phyloP scores from a whole-genome alignment of 2,797 vertebrate species.

The Sebastes trivittatus region DNA sequence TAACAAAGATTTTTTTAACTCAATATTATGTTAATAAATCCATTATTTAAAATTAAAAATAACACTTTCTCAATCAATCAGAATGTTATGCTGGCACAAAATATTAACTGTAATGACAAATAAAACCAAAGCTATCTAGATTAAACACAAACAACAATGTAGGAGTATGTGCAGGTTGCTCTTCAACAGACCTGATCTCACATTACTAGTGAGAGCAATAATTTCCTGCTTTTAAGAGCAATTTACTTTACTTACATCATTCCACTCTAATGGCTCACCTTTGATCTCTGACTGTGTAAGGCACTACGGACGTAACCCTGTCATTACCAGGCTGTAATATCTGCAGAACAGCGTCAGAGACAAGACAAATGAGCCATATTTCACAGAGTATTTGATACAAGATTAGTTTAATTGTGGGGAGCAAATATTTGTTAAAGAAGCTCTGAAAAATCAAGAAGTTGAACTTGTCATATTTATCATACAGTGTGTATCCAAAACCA shows the following conservation, averaged over 20 bases:
- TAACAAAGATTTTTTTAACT: background rate
- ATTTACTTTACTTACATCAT: constrained; percentile 21
- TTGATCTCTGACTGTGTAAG: constrained; percentile 10
- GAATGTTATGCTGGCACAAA: background rate
- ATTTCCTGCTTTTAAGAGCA: constrained; percentile 9
- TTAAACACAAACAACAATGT: background rate
- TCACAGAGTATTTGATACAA: background rate
- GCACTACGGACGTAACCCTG: constrained; percentile 27
- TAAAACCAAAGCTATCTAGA: background rate
- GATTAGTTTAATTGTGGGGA: constrained; percentile 6
- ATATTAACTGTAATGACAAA: background rate
- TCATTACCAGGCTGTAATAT: constrained; percentile 27
- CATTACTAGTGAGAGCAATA: background rate
- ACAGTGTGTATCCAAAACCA: background rate
- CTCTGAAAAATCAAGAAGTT: background rate
- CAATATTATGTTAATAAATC: background rate
- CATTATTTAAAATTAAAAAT: background rate
- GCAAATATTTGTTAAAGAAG: constrained; percentile 33
- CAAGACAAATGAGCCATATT: constrained; percentile 15
- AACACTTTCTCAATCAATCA: background rate
- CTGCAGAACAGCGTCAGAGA: background rate
- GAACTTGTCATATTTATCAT: background rate
- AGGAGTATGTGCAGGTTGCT: background rate
- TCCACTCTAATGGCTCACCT: constrained; percentile 11
- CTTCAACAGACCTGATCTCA: background rate